phyloP scores from a whole-genome alignment of 2,797 vertebrate species.

The Dicrostonyx torquatus region DNA sequence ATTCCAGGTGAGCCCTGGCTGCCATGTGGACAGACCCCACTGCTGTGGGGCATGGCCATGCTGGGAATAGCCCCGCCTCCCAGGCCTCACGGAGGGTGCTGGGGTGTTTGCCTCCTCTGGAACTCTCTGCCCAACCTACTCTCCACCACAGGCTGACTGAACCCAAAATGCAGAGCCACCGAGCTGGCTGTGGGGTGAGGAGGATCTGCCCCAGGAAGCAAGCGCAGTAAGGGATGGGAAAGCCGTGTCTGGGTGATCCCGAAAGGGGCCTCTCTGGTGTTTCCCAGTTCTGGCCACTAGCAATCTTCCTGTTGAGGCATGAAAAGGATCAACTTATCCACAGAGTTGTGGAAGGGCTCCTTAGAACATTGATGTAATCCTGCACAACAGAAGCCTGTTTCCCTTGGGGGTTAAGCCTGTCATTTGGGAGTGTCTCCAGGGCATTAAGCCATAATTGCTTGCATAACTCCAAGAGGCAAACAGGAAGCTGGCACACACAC shows the following conservation, averaged over 20 bases:
- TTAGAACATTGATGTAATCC: slow-evolving; percentile 76
- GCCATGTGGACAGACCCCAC: not conserved
- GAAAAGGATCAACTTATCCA: slow-evolving; percentile 60
- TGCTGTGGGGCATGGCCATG: not conserved
- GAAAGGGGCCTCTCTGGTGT: not conserved
- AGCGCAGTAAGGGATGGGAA: not conserved
- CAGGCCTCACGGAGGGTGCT: not conserved
- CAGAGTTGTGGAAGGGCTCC: slow-evolving; percentile 70
- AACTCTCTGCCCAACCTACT: not conserved
- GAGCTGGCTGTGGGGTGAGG: not conserved
- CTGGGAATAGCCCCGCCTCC: not conserved
- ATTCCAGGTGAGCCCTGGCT: slow-evolving; percentile 72
- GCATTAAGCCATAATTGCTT: slow-evolving; percentile 68
- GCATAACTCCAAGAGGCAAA: slow-evolving; percentile 73
- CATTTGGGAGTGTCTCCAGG: slow-evolving; percentile 79
- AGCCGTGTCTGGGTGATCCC: not conserved
- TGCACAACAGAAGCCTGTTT: slow-evolving; percentile 79
- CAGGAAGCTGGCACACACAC: slow-evolving; percentile 56
- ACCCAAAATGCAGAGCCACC: not conserved
- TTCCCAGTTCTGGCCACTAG: slow-evolving; percentile 50
- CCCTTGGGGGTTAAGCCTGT: slow-evolving; percentile 70
- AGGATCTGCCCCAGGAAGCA: not conserved
- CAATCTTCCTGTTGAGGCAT: slow-evolving; percentile 44
- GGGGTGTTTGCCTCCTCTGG: not conserved
- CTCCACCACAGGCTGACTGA: not conserved